phyloP scores from a whole-genome alignment of 2,797 vertebrate genomes.

The Glyptemys insculpta region DNA sequence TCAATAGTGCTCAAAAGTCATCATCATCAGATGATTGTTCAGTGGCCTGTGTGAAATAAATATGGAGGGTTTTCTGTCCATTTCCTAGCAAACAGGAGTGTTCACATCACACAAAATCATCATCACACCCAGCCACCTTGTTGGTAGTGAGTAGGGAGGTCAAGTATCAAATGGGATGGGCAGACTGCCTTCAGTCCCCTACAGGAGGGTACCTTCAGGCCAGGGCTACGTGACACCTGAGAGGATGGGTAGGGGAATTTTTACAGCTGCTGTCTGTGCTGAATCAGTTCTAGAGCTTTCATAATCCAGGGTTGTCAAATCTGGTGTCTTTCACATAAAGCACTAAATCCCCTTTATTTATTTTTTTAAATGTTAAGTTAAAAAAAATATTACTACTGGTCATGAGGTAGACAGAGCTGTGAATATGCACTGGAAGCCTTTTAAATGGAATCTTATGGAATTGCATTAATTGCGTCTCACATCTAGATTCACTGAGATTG shows the following conservation, averaged over 20 bases:
- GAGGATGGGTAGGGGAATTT: neutral
- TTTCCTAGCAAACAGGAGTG: neutral
- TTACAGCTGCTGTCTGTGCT: neutral
- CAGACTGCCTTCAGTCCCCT: neutral
- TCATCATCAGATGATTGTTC: neutral
- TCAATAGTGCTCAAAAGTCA: neutral
- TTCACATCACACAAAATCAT: neutral
- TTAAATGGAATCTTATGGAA: neutral
- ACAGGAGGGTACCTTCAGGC: neutral
- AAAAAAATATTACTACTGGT: neutral
- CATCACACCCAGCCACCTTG: neutral
- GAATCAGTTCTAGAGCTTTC: neutral
- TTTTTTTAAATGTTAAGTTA: neutral
- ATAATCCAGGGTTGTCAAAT: neutral
- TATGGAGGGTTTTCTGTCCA: neutral
- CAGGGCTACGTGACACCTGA: neutral
- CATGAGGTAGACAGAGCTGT: neutral
- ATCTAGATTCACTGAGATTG: neutral
- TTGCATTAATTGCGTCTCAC: neutral
- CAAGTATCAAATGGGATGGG: neutral
- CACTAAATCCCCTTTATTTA: neutral
- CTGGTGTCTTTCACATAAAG: neutral
- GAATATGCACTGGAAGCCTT: neutral
- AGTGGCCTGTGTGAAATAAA: neutral
- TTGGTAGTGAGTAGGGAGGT: neutral